These are phyloP conservation scores for Cryptomyrus ogoouensis DNA, from an alignment of 2,113 vertebrate genomes.

Conservation along the genomic window DNA sequence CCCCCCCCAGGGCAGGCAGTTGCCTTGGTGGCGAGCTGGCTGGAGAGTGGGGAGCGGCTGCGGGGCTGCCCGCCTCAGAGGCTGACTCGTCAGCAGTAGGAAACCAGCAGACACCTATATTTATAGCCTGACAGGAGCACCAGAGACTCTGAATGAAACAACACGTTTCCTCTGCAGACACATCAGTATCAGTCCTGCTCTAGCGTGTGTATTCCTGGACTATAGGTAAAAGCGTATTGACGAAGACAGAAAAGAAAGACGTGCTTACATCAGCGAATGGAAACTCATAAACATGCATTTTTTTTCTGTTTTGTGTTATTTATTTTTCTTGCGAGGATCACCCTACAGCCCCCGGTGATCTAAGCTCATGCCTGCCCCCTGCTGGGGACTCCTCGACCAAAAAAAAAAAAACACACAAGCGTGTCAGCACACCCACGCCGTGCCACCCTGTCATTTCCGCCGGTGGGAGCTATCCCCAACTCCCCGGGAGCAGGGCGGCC, in stretches of 20 bases:
- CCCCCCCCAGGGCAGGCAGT: not conserved
- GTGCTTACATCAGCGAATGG: not conserved
- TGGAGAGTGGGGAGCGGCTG: not conserved
- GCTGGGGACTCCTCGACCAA: not conserved
- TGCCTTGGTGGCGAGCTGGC: slow-evolving; percentile 5
- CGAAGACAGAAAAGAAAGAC: not conserved
- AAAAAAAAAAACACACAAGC: not conserved
- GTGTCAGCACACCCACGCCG: not conserved
- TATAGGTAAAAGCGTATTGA: not conserved
- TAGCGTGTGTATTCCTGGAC: not conserved
- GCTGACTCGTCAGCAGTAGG: not conserved
- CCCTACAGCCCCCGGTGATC: not conserved
- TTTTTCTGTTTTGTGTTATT: not conserved
- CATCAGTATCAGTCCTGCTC: not conserved
- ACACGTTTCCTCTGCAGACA: not conserved
- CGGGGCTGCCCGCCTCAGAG: not conserved
- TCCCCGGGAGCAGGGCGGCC: not conserved
- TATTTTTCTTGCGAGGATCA: not conserved
- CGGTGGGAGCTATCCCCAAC: not conserved
- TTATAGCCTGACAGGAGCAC: not conserved
- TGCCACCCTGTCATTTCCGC: not conserved
- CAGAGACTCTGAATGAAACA: not conserved
- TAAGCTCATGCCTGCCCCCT: not conserved
- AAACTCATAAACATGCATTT: not conserved
- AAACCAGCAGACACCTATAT: slow-evolving; percentile 10